Conservation (phyloP, 1,140 invertebrate genomes). For the Andricus grossulariae region DNA sequence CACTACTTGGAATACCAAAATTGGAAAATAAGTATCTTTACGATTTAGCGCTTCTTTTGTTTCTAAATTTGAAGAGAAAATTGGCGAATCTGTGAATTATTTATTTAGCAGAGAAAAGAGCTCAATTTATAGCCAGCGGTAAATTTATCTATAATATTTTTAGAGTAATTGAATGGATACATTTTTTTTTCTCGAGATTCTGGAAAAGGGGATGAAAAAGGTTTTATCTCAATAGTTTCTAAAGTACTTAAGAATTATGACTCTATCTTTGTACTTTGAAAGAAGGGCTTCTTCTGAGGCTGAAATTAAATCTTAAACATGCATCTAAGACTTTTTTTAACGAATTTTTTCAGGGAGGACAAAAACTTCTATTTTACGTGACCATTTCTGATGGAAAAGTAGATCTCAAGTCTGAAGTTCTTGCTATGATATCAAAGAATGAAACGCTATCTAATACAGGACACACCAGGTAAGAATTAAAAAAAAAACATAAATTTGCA, state of each 20-base stretch:
- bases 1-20: too few relatives aligned
- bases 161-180: too few relatives aligned
- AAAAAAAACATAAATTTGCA: not conserved
- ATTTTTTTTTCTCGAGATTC: too few relatives aligned
- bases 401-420: constrained; percentile 83
- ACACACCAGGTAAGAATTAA: constrained; percentile 59
- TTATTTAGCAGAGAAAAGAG: constrained; percentile 28
- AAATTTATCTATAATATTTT: too few relatives aligned
- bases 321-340: constrained; percentile 6
- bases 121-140: not conserved
- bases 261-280: too few relatives aligned
- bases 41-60: constrained; percentile 30
- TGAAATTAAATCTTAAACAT: constrained; percentile 4
- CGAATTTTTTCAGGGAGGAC: constrained; percentile 78
- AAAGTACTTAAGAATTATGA: too few relatives aligned
- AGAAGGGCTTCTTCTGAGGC: not conserved
- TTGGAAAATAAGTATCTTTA: too few relatives aligned
- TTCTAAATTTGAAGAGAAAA: constrained; percentile 22
- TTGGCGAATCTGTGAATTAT: constrained; percentile 12
- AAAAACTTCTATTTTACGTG: constrained; percentile 83
- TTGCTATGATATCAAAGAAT: constrained; percentile 78
- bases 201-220: too few relatives aligned
- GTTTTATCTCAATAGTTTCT: too few relatives aligned
- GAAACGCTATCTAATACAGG: constrained; percentile 52
- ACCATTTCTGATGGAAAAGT: constrained; percentile 82